Evolutionary conservation across 2,797 vertebrate genomes (phyloP), one percentile per base, ranked within the genome.

Genomic region (Remorina albescens): DNA sequence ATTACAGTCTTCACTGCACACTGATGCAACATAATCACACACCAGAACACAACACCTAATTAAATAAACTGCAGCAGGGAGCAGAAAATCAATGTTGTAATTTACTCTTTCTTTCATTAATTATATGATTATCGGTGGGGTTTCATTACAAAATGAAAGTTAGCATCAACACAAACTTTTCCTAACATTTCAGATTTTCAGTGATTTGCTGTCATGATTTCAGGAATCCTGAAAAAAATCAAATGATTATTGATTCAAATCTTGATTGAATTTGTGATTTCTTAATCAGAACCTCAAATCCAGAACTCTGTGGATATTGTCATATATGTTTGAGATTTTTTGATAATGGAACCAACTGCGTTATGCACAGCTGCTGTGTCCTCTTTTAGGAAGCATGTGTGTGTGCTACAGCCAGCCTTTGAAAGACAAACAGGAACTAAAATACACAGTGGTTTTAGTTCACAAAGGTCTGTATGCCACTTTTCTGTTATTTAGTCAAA

Each of bases 311-410:
- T 56, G 6, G 51, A 32, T 28, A 7, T 26, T n/a, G 5, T 4
- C 47, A 39, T 0, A 0, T 8, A 49, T 19, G 5, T 15, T 19
- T 7, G 6, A 28, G 2, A 36, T 50, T 8, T 53, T 6, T 46
- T 16, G 44, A 15, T 25, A 5, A 25, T 28, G 10, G 3, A 7
- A 25, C 8, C n/a, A 19, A 1, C 15, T 4, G 19, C 57, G 37
- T 39, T 51, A 66, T 60, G 4, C 5, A 13, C 37, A 67, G 51
- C 41, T n/a, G 25, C n/a, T 49, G 8, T 66, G 1, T 42, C 28
- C 15, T 37, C 74, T 90, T 85, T 71, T 80, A 99, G 98, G 98
- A 83, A 96, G 96, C 75, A 92, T 99, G 86, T 98, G 96, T 83
- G 85, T 97, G 26, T 98, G 97, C 93, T 96, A 93, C 81, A 96